Conservation (phyloP, 2,113 vertebrate genomes). For the Clinocottus analis region DNA sequence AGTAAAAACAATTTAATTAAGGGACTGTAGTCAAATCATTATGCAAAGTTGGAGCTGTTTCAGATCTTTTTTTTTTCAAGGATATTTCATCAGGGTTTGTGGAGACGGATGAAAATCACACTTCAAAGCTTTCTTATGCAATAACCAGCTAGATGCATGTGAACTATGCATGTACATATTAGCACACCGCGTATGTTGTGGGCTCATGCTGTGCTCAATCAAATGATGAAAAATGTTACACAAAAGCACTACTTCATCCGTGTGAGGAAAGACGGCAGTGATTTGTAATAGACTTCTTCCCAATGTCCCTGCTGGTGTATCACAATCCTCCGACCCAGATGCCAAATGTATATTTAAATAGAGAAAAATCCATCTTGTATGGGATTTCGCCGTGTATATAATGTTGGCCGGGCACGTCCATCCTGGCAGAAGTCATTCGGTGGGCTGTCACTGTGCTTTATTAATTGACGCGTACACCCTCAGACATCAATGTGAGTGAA, state of each 20-base stretch:
- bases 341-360: background rate
- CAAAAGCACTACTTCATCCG: background rate
- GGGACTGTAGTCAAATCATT: constrained; percentile 8
- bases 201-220: background rate
- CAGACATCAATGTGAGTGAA: background rate
- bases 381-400: background rate
- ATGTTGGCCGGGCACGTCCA: background rate
- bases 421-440: background rate
- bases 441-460: background rate
- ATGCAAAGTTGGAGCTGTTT: constrained; percentile 22
- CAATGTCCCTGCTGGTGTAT: background rate
- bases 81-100: background rate
- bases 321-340: background rate
- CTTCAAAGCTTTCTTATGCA: background rate
- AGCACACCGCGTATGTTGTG: background rate
- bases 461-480: background rate
- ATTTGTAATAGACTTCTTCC: constrained; percentile 7
- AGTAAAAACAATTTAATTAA: constrained; percentile 30
- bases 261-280: background rate
- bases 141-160: background rate
- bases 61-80: background rate
- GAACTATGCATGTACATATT: background rate
- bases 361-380: background rate
- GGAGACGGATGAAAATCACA: background rate
- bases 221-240: background rate